Evolutionary conservation across 2,888 invertebrate genomes (phyloP).

Genomic region (Drosophila barbarae): DNA sequence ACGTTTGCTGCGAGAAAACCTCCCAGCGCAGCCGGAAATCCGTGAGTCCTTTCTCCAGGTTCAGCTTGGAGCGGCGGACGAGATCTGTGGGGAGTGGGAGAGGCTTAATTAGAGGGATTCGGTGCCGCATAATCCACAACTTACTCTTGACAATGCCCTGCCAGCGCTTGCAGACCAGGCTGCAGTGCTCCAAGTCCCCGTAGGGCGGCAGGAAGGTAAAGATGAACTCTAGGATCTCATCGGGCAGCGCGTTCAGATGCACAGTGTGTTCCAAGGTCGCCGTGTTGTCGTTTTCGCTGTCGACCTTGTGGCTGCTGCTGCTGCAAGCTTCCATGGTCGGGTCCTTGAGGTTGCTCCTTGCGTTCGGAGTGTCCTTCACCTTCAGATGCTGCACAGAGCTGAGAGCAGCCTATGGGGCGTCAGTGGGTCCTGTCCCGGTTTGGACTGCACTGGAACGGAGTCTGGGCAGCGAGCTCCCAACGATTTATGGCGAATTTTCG

Average conservation of each 20-base stretch:
- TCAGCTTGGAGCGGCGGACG: conserved; percentile 85
- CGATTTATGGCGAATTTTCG: conserved; percentile 9
- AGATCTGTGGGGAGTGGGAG: conserved; percentile 84
- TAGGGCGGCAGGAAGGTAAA: conserved; percentile 94
- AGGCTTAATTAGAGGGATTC: neutral
- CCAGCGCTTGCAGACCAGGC: conserved; percentile 93
- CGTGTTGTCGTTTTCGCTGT: conserved; percentile 46
- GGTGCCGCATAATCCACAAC: conserved; percentile 58
- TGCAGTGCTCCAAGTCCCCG: conserved; percentile 91
- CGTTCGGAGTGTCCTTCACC: conserved; percentile 50
- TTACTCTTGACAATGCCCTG: conserved; percentile 90
- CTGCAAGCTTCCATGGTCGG: conserved; percentile 55
- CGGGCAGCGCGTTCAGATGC: conserved; percentile 87
- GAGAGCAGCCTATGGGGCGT: conserved; percentile 3
- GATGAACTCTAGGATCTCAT: conserved; percentile 96
- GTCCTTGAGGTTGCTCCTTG: conserved; percentile 32
- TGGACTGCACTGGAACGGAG: conserved; percentile 10
- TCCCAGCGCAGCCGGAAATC: conserved; percentile 90
- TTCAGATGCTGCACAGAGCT: conserved; percentile 31
- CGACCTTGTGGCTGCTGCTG: conserved; percentile 48
- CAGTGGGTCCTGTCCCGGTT: neutral
- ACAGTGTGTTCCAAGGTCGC: conserved; percentile 20
- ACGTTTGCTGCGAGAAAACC: conserved; percentile 79
- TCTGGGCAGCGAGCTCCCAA: neutral
- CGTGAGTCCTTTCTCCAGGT: conserved; percentile 87